These are phyloP conservation scores for Lagria hirta DNA, from an alignment of 2,888 invertebrate genomes.

Conservation along the genomic window DNA sequence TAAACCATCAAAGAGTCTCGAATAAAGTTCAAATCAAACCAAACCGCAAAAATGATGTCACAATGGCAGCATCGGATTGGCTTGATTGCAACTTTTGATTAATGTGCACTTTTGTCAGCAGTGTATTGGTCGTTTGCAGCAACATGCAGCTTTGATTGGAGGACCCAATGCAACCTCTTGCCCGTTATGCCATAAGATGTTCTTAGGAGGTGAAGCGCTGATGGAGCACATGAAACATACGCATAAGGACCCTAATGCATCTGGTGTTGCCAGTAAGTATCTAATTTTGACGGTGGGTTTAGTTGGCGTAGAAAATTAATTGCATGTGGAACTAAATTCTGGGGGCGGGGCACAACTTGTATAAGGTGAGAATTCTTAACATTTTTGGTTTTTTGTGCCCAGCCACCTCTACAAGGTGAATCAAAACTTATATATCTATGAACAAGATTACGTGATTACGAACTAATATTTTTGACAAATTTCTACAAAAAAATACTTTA, in stretches of 20 bases:
- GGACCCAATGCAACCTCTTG: slow-evolving; percentile 91
- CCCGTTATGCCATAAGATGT: slow-evolving; percentile 92
- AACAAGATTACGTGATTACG: no score
- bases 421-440: no score
- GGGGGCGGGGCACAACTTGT: slow-evolving; percentile 2
- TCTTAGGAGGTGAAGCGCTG: slow-evolving; percentile 88
- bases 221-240: slow-evolving; percentile 96
- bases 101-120: slow-evolving; percentile 63
- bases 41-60: slow-evolving; percentile 17
- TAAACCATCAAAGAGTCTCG: neutral
- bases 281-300: slow-evolving; percentile 31
- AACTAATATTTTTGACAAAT: no score
- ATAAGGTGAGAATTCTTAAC: neutral
- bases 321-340: slow-evolving; percentile 3
- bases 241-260: slow-evolving; percentile 89
- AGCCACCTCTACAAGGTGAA: no score
- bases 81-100: slow-evolving; percentile 43
- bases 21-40: slow-evolving; percentile 38
- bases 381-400: no score
- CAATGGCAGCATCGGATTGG: slow-evolving; percentile 37
- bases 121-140: slow-evolving; percentile 93
- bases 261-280: slow-evolving; percentile 86
- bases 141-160: slow-evolving; percentile 91
- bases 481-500: no score
- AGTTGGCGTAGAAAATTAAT: slow-evolving; percentile 1